Evolutionary conservation across 2,113 vertebrate genomes (phyloP), one percentile per base, ranked within the genome.

Genomic region (Grallaria varia): DNA sequence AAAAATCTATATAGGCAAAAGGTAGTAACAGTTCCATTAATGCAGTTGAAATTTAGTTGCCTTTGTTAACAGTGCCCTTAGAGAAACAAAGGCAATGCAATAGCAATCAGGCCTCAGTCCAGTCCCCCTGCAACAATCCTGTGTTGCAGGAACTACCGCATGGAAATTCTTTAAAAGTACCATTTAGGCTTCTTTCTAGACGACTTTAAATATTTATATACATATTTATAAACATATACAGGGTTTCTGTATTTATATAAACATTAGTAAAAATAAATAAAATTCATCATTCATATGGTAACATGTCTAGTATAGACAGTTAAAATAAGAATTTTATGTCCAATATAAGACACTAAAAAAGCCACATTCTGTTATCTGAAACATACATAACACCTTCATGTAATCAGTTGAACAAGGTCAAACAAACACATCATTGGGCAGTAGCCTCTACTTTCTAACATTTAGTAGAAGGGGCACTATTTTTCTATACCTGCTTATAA

Each of bases 61-160:
- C 68, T 97, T 93, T 94, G 68, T 53, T 63, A 93, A 93, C 83
- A 84, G 79, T 94, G 80, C 59, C 72, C 90, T 67, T 39, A 55
- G 33, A 83, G 62, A 87, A 90, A 79, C 17, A 3, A 56, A 75
- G 31, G 39, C 50, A 83, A 63, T 50, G 82, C 71, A 90, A 59
- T 6, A 80, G 37, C 72, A 40, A 53, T 63, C 0, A 2, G 73
- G 75, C 37, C 21, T 12, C 53, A 23, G 3, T 44, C 52, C 59
- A 77, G 59, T 44, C 16, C 31, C 14, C 9, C 19, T 56, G 31
- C 52, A 74, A 74, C 39, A 66, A 58, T 37, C 16, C n/a, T 13
- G 6, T 66, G 39, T 10, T 80, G 42, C 85, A 90, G 72, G 42
- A 87, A 63, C n/a, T 55, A 40, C 52, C 60, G 67, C 33, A 64